phyloP scores from a whole-genome alignment of 2,113 vertebrate species.

The Nothobranchius kuhntae region DNA sequence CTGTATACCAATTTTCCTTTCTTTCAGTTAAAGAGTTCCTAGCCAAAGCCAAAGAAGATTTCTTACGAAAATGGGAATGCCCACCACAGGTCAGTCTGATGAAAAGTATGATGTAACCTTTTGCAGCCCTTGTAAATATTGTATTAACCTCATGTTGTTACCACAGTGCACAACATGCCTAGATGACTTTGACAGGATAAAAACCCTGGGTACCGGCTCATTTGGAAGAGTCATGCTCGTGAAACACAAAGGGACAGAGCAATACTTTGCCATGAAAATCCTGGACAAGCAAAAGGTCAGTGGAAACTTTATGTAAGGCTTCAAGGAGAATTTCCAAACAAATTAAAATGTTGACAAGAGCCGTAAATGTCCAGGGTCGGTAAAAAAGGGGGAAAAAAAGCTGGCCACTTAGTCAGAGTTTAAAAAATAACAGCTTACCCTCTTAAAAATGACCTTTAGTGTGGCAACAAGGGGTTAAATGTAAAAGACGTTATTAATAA shows the following conservation, averaged over 20 bases:
- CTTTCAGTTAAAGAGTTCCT: conserved; percentile 98
- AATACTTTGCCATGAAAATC: conserved; percentile 99
- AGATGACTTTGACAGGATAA: conserved; percentile 97
- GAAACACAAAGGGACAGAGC: conserved; percentile 96
- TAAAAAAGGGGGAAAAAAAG: conserved; percentile 6
- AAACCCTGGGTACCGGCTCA: conserved; percentile 98
- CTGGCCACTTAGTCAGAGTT: background rate
- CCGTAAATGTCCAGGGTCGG: background rate
- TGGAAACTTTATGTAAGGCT: conserved; percentile 20
- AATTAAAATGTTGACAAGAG: background rate
- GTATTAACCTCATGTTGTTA: conserved; percentile 14
- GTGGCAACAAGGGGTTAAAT: conserved; percentile 8
- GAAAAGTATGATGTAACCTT: background rate
- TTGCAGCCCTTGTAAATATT: background rate
- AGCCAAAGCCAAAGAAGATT: conserved; percentile 99
- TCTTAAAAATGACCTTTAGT: conserved; percentile 1
- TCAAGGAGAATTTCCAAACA: conserved; percentile 3
- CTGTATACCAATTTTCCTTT: background rate
- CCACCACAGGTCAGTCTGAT: conserved; percentile 88
- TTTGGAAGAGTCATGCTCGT: conserved; percentile 99
- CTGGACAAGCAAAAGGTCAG: conserved; percentile 99
- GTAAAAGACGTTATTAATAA: conserved; percentile 12
- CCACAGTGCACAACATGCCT: conserved; percentile 92
- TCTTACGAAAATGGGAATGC: conserved; percentile 98
- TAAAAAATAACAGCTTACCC: conserved; percentile 12